phyloP scores from a whole-genome alignment of 2,113 vertebrate species.

The Pandion haliaetus region DNA sequence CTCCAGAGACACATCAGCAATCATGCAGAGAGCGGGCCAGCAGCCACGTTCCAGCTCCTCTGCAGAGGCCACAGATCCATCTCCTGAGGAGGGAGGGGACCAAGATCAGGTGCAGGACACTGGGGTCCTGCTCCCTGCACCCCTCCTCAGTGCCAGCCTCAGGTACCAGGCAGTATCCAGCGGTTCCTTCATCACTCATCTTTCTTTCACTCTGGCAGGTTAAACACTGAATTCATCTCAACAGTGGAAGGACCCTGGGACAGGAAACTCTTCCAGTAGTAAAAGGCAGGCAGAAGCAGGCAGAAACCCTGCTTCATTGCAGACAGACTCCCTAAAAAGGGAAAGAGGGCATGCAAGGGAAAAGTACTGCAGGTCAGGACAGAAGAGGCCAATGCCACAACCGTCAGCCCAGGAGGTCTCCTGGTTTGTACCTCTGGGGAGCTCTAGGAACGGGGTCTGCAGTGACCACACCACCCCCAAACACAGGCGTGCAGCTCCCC shows the following conservation, averaged over 20 bases:
- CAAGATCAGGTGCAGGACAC: background rate
- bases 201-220: background rate
- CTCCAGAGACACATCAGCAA: background rate
- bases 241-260: background rate
- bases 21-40: background rate
- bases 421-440: background rate
- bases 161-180: background rate
- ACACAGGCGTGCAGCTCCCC: background rate
- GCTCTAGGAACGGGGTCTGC: background rate
- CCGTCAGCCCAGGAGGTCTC: background rate
- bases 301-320: background rate
- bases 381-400: background rate
- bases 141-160: rapidly evolving
- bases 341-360: background rate
- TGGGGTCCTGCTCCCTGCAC: background rate
- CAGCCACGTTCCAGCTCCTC: background rate
- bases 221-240: background rate
- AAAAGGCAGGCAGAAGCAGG: background rate
- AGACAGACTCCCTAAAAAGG: background rate
- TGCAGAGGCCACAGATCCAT: background rate
- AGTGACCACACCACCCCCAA: background rate
- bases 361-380: background rate
- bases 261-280: background rate
- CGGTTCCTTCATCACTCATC: background rate
- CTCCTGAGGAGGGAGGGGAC: background rate